Evolutionary conservation across 2,888 invertebrate species (phyloP).

Genomic region (Drymonia ruficornis): DNA sequence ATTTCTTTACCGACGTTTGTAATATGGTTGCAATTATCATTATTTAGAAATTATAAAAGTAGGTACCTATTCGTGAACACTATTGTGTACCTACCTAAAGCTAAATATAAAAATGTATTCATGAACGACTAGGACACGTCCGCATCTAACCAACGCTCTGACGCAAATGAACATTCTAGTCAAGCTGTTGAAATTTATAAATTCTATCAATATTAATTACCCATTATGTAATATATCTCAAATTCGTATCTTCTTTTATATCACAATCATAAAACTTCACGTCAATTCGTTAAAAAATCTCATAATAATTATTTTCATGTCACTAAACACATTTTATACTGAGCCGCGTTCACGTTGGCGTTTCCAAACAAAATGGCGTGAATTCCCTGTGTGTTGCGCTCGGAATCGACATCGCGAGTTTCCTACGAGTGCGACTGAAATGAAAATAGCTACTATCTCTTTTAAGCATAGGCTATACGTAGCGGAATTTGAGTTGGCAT

Average conservation of each 20-base stretch:
- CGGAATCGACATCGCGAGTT: conserved; percentile 17
- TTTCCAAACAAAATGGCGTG: conserved; percentile 50
- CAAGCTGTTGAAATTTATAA: background rate
- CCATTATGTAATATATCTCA: conserved; percentile 24
- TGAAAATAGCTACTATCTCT: conserved; percentile 19
- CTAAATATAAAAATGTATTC: too few species aligned
- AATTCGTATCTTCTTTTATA: conserved; percentile 8
- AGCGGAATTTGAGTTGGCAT: background rate
- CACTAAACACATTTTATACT: conserved; percentile 30
- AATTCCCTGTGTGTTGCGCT: conserved; percentile 12
- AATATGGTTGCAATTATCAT: too few species aligned
- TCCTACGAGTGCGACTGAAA: conserved; percentile 15
- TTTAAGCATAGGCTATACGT: conserved; percentile 19
- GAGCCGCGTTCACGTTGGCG: conserved; percentile 46
- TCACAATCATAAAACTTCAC: conserved; percentile 20
- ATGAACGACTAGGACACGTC: conserved; percentile 18
- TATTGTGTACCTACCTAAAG: too few species aligned
- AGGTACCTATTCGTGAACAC: too few species aligned
- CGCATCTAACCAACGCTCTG: conserved; percentile 8
- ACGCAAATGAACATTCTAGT: conserved; percentile 17
- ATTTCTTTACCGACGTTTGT: too few species aligned
- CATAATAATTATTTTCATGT: conserved; percentile 18
- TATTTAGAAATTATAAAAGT: too few species aligned
- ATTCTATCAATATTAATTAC: conserved; percentile 22
- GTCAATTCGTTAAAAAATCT: conserved; percentile 16